A percentile compares a stretch with the other conserved stretches of the same genome.
phyloP scores from a whole-genome alignment of 2,113 vertebrate genomes.

The Corythaeola cristata region DNA sequence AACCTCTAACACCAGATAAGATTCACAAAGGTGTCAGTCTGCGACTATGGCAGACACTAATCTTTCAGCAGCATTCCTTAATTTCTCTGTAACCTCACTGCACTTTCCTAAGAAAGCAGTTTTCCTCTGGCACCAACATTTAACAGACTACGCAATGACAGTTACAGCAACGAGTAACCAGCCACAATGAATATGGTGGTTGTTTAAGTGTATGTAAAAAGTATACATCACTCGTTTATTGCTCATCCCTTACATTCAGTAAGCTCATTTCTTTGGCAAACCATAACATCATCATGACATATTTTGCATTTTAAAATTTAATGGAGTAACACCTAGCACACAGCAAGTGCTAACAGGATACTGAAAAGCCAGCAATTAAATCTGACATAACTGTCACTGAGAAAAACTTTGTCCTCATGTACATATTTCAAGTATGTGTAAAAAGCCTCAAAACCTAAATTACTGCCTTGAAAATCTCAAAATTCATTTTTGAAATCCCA shows the following conservation, averaged over 20 bases:
- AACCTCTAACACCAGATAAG: not conserved
- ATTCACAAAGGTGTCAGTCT: not conserved
- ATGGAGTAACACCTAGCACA: not conserved
- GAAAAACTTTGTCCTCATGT: not conserved
- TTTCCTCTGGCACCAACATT: not conserved
- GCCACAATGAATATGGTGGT: not conserved
- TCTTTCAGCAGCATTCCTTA: not conserved
- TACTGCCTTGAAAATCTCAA: not conserved
- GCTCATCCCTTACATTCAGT: not conserved
- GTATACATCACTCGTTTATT: not conserved
- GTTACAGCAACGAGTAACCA: not conserved
- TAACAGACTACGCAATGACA: not conserved
- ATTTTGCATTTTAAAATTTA: not conserved
- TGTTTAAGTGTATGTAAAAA: not conserved
- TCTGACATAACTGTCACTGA: not conserved
- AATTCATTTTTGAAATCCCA: not conserved
- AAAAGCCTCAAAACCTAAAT: not conserved
- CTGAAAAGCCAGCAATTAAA: not conserved
- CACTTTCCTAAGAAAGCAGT: not conserved
- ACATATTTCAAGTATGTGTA: not conserved
- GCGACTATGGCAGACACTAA: not conserved
- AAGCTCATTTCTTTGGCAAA: not conserved
- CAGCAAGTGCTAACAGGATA: not conserved
- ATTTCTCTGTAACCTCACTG: not conserved
- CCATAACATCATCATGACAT: fast-evolving